These are phyloP conservation scores for Istiophorus platypterus DNA, from an alignment of 2,113 vertebrate species.

Conservation along the genomic window DNA sequence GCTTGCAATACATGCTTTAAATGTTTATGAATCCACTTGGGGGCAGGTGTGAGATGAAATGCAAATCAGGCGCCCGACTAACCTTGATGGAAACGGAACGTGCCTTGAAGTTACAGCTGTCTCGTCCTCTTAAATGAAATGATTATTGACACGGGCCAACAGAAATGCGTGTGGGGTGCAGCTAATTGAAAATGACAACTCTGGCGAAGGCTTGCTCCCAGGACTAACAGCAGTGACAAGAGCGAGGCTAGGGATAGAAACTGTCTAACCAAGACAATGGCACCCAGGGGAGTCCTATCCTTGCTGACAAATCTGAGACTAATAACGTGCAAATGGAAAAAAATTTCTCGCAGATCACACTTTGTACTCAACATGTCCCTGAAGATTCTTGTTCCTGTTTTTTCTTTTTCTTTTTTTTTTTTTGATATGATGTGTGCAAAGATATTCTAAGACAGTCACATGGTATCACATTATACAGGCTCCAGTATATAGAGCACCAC, in stretches of 20 bases:
- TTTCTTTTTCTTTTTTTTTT: too few relatives aligned
- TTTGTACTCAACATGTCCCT: slow-evolving; percentile 33
- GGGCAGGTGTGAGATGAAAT: slow-evolving; percentile 66
- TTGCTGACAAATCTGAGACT: slow-evolving; percentile 59
- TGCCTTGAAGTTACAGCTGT: slow-evolving; percentile 64
- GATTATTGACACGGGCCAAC: slow-evolving; percentile 69
- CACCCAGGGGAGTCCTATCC: slow-evolving; percentile 68
- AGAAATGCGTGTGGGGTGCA: slow-evolving; percentile 48
- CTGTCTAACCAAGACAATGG: slow-evolving; percentile 57
- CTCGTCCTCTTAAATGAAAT: slow-evolving; percentile 47
- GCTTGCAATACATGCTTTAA: slow-evolving; percentile 56
- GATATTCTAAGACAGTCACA: slow-evolving; percentile 25
- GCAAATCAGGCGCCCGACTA: slow-evolving; percentile 55
- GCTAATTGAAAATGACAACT: slow-evolving; percentile 81
- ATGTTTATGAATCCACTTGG: slow-evolving; percentile 50
- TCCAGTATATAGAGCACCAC: not conserved
- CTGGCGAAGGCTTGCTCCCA: slow-evolving; percentile 44
- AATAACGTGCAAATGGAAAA: slow-evolving; percentile 68
- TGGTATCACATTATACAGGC: slow-evolving; percentile 12
- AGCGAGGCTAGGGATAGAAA: slow-evolving; percentile 44
- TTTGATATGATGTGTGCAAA: not conserved
- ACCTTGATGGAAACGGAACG: slow-evolving; percentile 65
- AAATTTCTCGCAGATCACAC: slow-evolving; percentile 50
- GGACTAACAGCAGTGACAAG: slow-evolving; percentile 52
- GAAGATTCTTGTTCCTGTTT: slow-evolving; percentile 22